phyloP scores from a whole-genome alignment of 2,888 invertebrate genomes.

The Parasteatoda lunata region DNA sequence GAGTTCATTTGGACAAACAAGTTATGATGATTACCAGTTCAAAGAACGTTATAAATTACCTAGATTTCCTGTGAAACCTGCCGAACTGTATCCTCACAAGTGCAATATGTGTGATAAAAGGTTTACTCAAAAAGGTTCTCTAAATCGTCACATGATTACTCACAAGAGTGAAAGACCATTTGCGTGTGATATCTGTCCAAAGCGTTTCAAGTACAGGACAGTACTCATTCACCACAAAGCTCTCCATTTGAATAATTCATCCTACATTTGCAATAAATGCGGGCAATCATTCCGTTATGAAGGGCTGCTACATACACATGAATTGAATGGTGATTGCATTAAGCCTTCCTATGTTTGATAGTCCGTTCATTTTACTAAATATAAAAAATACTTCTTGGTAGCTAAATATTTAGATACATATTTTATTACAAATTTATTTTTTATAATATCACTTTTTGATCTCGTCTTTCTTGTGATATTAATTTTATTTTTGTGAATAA shows the following conservation, averaged over 20 bases:
- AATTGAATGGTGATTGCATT: not conserved
- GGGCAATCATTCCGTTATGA: not conserved
- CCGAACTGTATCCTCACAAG: conserved; percentile 18
- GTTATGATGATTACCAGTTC: too few relatives aligned
- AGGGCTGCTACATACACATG: not conserved
- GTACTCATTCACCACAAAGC: conserved; percentile 25
- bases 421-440: too few relatives aligned
- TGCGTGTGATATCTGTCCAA: conserved; percentile 33
- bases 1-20: too few relatives aligned
- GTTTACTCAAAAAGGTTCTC: conserved; percentile 49
- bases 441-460: too few relatives aligned
- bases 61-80: not conserved
- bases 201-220: conserved; percentile 41
- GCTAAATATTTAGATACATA: too few relatives aligned
- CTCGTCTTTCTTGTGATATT: too few relatives aligned
- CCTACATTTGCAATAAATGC: conserved; percentile 5
- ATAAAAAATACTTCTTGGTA: too few relatives aligned
- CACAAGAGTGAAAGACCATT: conserved; percentile 46
- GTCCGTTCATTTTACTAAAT: too few relatives aligned
- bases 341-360: not conserved
- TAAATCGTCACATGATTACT: conserved; percentile 45
- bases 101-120: conserved; percentile 37
- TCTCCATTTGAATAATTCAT: conserved; percentile 11
- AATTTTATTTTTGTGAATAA: too few relatives aligned
- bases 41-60: too few relatives aligned